Conservation (phyloP, 2,113 vertebrate genomes). For the Rhagologus leucostigma region DNA sequence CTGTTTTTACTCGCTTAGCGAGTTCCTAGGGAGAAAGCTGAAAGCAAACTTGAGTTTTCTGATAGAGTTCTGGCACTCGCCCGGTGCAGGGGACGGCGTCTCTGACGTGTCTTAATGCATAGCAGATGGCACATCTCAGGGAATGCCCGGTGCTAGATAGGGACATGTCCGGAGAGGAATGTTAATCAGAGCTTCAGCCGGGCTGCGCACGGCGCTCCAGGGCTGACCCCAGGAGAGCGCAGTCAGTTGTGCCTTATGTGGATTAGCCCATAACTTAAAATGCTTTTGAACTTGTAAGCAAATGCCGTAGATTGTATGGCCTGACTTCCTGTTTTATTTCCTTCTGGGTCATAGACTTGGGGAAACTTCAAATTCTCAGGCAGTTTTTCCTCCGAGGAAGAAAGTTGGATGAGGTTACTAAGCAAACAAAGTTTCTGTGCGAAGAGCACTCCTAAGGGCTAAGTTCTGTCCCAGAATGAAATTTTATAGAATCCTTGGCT, state of each 20-base stretch:
- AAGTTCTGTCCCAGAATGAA: constrained; percentile 12
- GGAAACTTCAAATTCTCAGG: background rate
- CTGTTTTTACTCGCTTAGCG: background rate
- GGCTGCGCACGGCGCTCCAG: fast-evolving
- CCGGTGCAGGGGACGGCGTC: background rate
- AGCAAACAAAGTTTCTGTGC: background rate
- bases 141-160: background rate
- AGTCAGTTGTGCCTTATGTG: fast-evolving
- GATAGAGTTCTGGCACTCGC: background rate
- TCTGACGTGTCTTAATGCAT: background rate
- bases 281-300: background rate
- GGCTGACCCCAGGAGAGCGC: background rate
- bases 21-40: background rate
- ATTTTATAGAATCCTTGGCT: constrained; percentile 46
- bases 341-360: background rate
- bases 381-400: background rate
- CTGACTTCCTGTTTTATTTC: background rate
- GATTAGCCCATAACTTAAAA: background rate
- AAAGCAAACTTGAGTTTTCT: background rate
- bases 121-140: background rate
- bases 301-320: background rate
- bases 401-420: background rate
- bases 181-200: background rate
- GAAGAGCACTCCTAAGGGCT: background rate
- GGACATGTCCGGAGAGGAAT: background rate